Evolutionary conservation across 2,113 vertebrate species (phyloP).

Genomic region (Nestor notabilis): DNA sequence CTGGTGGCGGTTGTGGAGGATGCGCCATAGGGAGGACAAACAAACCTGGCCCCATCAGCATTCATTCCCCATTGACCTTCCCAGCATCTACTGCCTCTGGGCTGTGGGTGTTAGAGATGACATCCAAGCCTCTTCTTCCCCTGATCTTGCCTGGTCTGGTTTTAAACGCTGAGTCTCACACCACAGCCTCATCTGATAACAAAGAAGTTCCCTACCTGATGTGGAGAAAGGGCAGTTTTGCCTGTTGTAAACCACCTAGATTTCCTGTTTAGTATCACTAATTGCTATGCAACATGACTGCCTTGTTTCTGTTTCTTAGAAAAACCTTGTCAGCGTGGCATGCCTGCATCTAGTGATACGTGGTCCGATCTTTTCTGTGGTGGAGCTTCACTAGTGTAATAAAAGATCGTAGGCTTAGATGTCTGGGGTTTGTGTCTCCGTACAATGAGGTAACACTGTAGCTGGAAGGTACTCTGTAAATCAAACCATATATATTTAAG

Average conservation of each 20-base stretch:
- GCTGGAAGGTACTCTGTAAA: background rate
- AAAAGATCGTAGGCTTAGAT: background rate
- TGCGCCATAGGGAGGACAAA: accelerated
- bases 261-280: background rate
- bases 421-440: background rate
- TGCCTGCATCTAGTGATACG: background rate
- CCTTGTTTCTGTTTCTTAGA: background rate
- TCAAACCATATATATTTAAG: background rate
- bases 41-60: background rate
- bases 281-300: accelerated
- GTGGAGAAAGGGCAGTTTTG: background rate
- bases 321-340: accelerated
- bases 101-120: background rate
- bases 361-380: background rate
- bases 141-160: background rate
- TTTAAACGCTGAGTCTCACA: background rate
- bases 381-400: background rate
- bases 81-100: accelerated
- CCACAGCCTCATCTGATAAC: background rate
- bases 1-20: background rate
- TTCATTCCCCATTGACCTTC: background rate
- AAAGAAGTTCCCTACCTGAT: background rate
- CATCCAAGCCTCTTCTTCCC: background rate
- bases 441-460: background rate
- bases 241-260: background rate